These are phyloP conservation scores for Abramis brama DNA, from an alignment of 2,113 vertebrate species.

Conservation along the genomic window DNA sequence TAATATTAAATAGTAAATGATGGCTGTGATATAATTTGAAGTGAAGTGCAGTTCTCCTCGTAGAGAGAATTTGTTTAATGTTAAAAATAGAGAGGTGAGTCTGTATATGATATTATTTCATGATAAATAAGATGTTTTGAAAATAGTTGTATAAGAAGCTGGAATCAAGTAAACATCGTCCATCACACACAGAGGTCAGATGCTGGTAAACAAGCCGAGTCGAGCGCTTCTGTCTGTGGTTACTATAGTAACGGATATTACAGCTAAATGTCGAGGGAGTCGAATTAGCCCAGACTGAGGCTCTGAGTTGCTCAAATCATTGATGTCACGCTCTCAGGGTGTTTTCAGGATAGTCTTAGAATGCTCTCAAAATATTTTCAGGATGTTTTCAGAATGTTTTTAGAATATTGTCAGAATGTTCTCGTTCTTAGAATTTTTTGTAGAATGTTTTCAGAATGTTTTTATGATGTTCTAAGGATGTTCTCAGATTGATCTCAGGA, in stretches of 20 bases:
- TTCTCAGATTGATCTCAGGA: too few relatives aligned
- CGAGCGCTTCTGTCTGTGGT: not conserved
- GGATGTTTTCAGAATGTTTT: too few relatives aligned
- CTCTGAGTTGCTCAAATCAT: too few relatives aligned
- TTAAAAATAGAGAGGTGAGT: not conserved
- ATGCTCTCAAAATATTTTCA: too few relatives aligned
- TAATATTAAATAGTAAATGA: too few relatives aligned
- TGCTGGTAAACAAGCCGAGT: not conserved
- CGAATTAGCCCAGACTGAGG: not conserved
- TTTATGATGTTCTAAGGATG: rapidly evolving
- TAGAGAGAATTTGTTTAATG: not conserved
- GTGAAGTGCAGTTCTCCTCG: not conserved
- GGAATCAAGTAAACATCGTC: not conserved
- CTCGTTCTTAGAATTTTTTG: too few relatives aligned
- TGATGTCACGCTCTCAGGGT: too few relatives aligned
- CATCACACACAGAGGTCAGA: not conserved
- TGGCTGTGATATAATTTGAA: not conserved
- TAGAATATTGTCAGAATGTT: too few relatives aligned
- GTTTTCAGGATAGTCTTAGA: too few relatives aligned
- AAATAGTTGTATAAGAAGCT: not conserved
- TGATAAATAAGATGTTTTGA: not conserved
- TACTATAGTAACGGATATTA: not conserved
- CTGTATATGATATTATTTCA: not conserved
- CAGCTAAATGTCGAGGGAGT: not conserved
- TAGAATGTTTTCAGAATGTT: too few relatives aligned